phyloP scores from a whole-genome alignment of 2,888 invertebrate genomes.

The Ceraclea dissimilis region DNA sequence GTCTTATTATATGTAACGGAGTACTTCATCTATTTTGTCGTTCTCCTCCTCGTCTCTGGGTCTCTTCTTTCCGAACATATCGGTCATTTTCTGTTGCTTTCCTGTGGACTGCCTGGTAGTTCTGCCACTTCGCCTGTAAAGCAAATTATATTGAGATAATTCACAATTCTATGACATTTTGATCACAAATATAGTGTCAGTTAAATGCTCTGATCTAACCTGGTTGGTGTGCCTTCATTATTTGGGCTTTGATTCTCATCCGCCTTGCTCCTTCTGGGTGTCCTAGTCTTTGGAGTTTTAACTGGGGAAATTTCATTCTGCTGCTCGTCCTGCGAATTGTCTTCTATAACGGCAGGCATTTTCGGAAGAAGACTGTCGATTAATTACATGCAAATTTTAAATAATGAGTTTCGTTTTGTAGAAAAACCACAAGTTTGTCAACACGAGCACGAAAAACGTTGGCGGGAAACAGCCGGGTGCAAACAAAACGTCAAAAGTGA shows the following conservation, averaged over 20 bases:
- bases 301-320: conserved; percentile 8
- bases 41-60: conserved; percentile 13
- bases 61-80: conserved; percentile 23
- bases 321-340: not conserved
- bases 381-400: not conserved
- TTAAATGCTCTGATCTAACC: conserved; percentile 2
- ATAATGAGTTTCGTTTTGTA: too few relatives aligned
- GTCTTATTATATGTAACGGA: too few relatives aligned
- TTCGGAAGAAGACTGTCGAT: not conserved
- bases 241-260: conserved; percentile 22
- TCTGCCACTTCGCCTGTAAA: conserved; percentile 6
- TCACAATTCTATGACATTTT: not conserved
- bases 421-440: too few relatives aligned
- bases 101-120: conserved; percentile 8
- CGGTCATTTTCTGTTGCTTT: conserved; percentile 14
- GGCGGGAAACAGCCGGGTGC: not conserved
- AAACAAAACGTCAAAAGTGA: not conserved
- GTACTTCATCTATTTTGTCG: not conserved
- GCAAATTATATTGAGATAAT: not conserved
- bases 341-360: conserved; percentile 8
- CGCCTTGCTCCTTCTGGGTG: conserved; percentile 4
- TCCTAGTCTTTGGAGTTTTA: conserved; percentile 12
- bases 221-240: conserved; percentile 7
- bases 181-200: not conserved
- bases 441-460: not conserved